These are phyloP conservation scores for Pantherophis vulpinus DNA, from an alignment of 2,797 vertebrate genomes.

Conservation along the genomic window DNA sequence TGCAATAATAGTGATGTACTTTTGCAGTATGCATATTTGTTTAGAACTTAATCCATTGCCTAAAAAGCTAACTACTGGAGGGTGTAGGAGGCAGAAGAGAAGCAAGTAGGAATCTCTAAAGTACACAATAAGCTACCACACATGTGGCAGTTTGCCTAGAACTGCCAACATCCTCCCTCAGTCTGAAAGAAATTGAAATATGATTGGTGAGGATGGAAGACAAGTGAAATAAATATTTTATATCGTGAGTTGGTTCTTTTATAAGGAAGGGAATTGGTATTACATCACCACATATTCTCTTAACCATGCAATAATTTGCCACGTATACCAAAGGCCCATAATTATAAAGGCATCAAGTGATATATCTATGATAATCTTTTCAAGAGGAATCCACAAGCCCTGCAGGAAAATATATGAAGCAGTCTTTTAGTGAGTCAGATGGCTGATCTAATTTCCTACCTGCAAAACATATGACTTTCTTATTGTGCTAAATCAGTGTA, in stretches of 20 bases:
- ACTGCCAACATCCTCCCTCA: neutral
- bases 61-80: neutral
- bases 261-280: neutral
- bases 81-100: conserved; percentile 8
- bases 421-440: neutral
- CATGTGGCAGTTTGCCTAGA: neutral
- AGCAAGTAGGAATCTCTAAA: neutral
- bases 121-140: neutral
- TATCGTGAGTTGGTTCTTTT: neutral
- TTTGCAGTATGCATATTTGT: neutral
- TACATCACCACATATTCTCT: neutral
- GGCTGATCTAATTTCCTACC: neutral
- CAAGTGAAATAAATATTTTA: neutral
- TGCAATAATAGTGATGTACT: neutral
- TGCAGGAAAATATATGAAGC: neutral
- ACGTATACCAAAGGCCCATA: neutral
- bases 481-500: neutral
- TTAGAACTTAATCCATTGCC: neutral
- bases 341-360: neutral
- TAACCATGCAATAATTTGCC: neutral
- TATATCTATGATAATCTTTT: neutral
- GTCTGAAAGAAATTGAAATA: neutral
- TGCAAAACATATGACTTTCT: neutral
- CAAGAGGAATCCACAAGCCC: neutral
- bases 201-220: neutral